Evolutionary conservation across 1,140 invertebrate genomes (phyloP).

Genomic region (Danaus plexippus): DNA sequence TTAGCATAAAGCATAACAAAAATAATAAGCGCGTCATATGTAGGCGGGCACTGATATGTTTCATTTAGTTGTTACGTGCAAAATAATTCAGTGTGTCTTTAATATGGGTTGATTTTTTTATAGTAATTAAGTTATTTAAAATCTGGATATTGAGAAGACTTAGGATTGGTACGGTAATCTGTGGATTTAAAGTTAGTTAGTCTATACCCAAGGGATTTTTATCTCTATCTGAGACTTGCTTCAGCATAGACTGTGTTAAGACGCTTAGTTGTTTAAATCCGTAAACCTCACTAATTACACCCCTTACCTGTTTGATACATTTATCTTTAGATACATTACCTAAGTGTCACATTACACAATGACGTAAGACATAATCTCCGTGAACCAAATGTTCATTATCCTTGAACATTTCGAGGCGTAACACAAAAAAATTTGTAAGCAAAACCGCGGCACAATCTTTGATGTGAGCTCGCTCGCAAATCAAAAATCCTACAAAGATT

Average conservation of each 20-base stretch:
- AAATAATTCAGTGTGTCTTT: no score
- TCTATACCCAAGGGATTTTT: no score
- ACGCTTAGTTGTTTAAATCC: background rate
- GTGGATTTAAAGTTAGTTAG: no score
- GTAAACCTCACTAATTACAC: background rate
- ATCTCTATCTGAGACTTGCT: no score
- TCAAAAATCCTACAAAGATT: slow-evolving; percentile 59
- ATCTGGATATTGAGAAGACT: no score
- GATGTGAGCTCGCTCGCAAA: slow-evolving; percentile 54
- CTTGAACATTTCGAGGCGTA: slow-evolving; percentile 23
- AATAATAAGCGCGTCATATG: slow-evolving; percentile 58
- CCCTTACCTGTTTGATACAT: no score
- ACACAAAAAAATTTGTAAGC: slow-evolving; percentile 37
- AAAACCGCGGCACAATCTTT: slow-evolving; percentile 57
- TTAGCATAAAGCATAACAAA: slow-evolving; percentile 48
- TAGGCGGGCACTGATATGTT: slow-evolving; percentile 26
- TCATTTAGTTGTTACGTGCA: slow-evolving; percentile 24
- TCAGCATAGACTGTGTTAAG: no score
- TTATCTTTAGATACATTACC: no score
- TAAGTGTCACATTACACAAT: slow-evolving; percentile 1
- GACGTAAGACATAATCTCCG: slow-evolving; percentile 25
- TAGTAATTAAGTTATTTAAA: no score
- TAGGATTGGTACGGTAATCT: no score
- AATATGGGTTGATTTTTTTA: no score
- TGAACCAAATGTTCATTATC: slow-evolving; percentile 24